These are phyloP conservation scores for Microctenopoma steveboyesi DNA, from an alignment of 2,797 vertebrate species.

Conservation along the genomic window DNA sequence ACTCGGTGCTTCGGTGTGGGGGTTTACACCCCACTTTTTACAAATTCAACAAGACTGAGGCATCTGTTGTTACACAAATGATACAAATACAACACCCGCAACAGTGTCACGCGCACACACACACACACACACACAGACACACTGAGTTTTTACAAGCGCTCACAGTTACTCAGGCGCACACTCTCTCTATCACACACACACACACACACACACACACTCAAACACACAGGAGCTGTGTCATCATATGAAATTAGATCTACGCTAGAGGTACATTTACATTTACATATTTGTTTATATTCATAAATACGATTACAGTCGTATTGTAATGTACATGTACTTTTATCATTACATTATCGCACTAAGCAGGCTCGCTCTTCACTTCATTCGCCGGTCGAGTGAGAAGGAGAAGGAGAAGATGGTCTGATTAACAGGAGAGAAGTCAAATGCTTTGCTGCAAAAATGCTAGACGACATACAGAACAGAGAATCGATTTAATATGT, in stretches of 20 bases:
- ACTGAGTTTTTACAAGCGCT: constrained; percentile 11
- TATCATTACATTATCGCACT: constrained; percentile 65
- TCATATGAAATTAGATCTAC: constrained; percentile 78
- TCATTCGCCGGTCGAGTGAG: constrained; percentile 27
- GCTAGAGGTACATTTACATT: constrained; percentile 81
- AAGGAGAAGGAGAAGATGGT: constrained; percentile 43
- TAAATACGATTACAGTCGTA: constrained; percentile 77
- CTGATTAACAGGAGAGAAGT: constrained; percentile 23
- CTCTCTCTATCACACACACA: constrained; percentile 20
- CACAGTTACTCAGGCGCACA: constrained; percentile 16
- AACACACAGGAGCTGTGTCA: constrained; percentile 65
- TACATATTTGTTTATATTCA: constrained; percentile 78
- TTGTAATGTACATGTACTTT: constrained; percentile 76
- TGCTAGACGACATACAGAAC: too few species aligned
- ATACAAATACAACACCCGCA: constrained; percentile 68
- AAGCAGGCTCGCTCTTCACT: constrained; percentile 20
- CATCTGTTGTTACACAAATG: constrained; percentile 73
- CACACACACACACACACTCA: constrained; percentile 21
- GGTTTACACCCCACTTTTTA: constrained; percentile 55
- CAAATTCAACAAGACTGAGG: constrained; percentile 74
- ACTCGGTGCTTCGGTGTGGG: constrained; percentile 71
- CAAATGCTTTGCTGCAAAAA: constrained; percentile 7
- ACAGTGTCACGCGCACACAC: constrained; percentile 45
- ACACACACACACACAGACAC: neutral
- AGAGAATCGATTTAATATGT: too few species aligned